These are phyloP conservation scores for Ameiurus melas DNA, from an alignment of 2,113 vertebrate species.

Conservation along the genomic window DNA sequence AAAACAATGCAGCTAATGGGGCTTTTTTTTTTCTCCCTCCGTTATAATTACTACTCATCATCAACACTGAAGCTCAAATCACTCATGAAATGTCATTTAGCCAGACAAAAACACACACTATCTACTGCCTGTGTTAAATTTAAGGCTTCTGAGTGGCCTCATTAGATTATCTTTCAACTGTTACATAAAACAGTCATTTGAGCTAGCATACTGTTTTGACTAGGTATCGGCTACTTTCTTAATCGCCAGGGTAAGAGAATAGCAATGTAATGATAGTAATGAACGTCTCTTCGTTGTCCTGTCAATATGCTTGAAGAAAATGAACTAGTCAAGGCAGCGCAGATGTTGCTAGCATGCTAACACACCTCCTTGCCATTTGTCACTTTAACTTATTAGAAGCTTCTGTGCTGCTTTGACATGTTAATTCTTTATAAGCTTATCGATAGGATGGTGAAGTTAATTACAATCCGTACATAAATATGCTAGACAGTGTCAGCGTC, in stretches of 20 bases:
- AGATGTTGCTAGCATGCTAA: neutral
- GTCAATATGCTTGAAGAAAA: neutral
- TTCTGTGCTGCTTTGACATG: neutral
- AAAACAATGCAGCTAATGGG: neutral
- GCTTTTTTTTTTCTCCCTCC: neutral
- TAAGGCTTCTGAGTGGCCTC: neutral
- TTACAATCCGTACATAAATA: neutral
- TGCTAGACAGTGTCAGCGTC: neutral
- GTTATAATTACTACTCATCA: slow-evolving; percentile 20
- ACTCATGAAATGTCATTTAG: slow-evolving; percentile 1
- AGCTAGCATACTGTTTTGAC: neutral
- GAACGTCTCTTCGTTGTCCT: neutral
- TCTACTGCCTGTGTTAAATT: neutral
- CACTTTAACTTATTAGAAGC: neutral
- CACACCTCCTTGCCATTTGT: neutral
- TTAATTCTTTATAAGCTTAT: neutral
- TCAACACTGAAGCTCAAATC: slow-evolving; percentile 10
- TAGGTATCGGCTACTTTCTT: neutral
- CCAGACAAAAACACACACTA: neutral
- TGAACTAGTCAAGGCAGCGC: neutral
- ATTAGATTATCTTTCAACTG: neutral
- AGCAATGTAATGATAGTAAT: neutral
- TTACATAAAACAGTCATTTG: neutral
- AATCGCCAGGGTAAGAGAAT: neutral
- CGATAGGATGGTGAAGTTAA: neutral